Percentiles rank a stretch among this genome's conserved stretches.
These are phyloP conservation scores for Diarsia mendica DNA, from an alignment of 2,888 invertebrate species.

Conservation along the genomic window DNA sequence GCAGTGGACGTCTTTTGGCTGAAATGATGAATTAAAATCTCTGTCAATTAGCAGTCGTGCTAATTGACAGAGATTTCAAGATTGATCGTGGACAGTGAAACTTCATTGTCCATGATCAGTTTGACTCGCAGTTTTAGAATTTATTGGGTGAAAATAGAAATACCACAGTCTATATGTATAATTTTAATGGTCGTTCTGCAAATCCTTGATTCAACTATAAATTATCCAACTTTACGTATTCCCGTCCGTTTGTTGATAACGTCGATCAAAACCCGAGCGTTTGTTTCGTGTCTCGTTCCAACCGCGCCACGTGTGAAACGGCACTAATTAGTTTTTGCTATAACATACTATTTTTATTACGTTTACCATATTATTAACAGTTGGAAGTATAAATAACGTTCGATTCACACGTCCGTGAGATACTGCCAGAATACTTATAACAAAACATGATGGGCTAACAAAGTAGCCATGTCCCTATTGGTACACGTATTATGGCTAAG, in stretches of 20 bases:
- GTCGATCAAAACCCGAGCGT: slow-evolving; percentile 41
- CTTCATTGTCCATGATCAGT: background rate
- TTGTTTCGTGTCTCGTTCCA: slow-evolving; percentile 48
- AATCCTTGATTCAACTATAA: slow-evolving; percentile 55
- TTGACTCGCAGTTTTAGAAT: background rate
- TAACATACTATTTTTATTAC: slow-evolving; percentile 57
- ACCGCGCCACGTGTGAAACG: slow-evolving; percentile 43
- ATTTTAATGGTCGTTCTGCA: slow-evolving; percentile 52
- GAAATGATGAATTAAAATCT: no score
- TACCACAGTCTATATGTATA: slow-evolving; percentile 8
- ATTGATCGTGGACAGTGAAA: background rate
- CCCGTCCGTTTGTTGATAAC: slow-evolving; percentile 56
- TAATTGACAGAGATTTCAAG: background rate
- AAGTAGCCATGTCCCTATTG: slow-evolving; percentile 23
- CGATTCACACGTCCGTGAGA: slow-evolving; percentile 58
- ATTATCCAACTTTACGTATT: slow-evolving; percentile 62
- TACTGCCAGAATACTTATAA: slow-evolving; percentile 47
- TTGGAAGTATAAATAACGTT: slow-evolving; percentile 52
- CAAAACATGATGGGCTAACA: slow-evolving; percentile 41
- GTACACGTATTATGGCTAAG: slow-evolving; percentile 16
- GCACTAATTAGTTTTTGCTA: slow-evolving; percentile 43
- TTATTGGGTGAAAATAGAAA: slow-evolving; percentile 35
- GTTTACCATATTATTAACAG: slow-evolving; percentile 58
- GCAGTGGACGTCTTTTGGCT: no score
- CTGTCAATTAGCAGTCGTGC: background rate